Evolutionary conservation across 2,888 invertebrate species (phyloP), one percentile per base, ranked within the genome.

Genomic region (Epinotia bilunana): DNA sequence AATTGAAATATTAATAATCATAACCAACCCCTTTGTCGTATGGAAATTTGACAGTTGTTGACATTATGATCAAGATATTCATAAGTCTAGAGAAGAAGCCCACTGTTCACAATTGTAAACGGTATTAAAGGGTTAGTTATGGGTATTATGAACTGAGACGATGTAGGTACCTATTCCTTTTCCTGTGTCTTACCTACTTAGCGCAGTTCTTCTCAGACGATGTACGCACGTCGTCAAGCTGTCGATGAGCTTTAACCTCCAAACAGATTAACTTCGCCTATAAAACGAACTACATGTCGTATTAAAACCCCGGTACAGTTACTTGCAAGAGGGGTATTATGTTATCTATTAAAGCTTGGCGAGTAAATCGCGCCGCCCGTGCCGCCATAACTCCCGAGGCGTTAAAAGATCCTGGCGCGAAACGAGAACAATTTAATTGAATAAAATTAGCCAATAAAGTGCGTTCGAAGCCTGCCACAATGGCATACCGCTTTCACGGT

Each of bases 381-480:
- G 62, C 61, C 60, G 88, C 90, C 87, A 90, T 91, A 90, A 91
- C 87, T 91, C 88, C 80, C 84, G 78, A 88, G 86, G 91, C 89
- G 91, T 88, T 91, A 90, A 91, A 90, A 89, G 86, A 85, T 81
- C 83, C 81, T 78, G 82, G 86, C 83, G 83, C 82, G 85, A 86
- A 85, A 82, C 84, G 83, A 83, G 88, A 91, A 92, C 92, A 91
- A 91, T 93, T 92, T 93, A 93, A 93, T 93, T 93, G 93, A 91
- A 93, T 90, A 90, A 93, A 93, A 93, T 93, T 93, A 93, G 91
- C 91, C 92, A 91, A 93, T 94, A 94, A 94, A 94, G 84, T 90
- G 86, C 81, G 82, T 83, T 80, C 90, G 91, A 91, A 87, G 86
- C 80, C 74, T 83, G 85, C 87, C 86, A 93, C 93, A 94, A 93